Evolutionary conservation across 2,113 vertebrate species (phyloP), one percentile per base, ranked within the genome.

Genomic region (Gobius niger): DNA sequence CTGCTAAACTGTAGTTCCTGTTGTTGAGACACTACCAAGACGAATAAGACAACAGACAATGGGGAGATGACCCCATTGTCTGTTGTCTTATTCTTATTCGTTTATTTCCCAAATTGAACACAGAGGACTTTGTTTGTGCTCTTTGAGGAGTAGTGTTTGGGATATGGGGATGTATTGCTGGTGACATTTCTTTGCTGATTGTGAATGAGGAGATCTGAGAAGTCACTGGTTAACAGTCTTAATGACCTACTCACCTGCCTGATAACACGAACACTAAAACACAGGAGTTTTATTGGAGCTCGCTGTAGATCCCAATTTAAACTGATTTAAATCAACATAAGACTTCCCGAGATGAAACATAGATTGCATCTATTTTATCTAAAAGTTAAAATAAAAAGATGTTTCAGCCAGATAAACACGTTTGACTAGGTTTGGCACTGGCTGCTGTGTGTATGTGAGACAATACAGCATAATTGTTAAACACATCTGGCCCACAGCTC

Each of bases 21-120:
- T 56, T 52, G 51, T 52, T 52, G 51, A 56, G 54, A 57, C 54
- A 40, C 24, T 57, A 57, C 24, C 54, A n/a, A n/a, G n/a, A n/a
- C n/a, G n/a, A n/a, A n/a, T n/a, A n/a, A n/a, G n/a, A n/a, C n/a
- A n/a, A n/a, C n/a, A n/a, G n/a, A n/a, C n/a, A n/a, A n/a, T n/a
- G n/a, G n/a, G n/a, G n/a, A n/a, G n/a, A n/a, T n/a, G n/a, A n/a
- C n/a, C n/a, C 14, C 14, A 42, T 60, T 60, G 57, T 41, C 15
- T 60, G 15, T 60, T 42, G 34, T 60, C 57, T 34, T 34, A 34
- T 34, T 34, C 9, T 42, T 60, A 9, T 60, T 14, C 40, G 9
- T 60, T 59, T n/a, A 4, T 59, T 34, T 40, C 7, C 14, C 57
- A n/a, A 60, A 60, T 16, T 42, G 34, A 44, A 42, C 57, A 60